Base-by-base conservation (phyloP, 2,888 invertebrate species). In the Nemotelus nigrinus region DNA sequence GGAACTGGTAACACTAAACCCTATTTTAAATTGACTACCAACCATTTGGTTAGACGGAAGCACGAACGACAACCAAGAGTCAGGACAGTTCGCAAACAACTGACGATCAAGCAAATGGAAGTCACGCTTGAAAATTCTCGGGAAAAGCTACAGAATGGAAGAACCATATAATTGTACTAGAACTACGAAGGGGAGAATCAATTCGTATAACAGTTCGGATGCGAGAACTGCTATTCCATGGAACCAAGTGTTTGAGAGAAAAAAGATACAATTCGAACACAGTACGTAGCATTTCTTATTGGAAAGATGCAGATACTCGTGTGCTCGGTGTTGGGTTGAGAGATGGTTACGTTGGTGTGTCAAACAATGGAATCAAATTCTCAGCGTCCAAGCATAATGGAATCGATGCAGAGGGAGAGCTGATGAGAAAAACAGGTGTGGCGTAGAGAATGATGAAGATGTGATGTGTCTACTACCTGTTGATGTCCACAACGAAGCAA, bases 81-180 rank as follows among this genome's bases (percentile, higher is more conserved):
- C 80, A 80, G 80, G 81, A 81, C 82, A 77, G 80, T 80, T 80
- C 81, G 79, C 81, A 81, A 81, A 81, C 82, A 80, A 82, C 82
- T 82, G 79, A 82, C 79, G 79, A 43, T n/a, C 48, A 25, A 7
- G 2, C 64, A 10, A 45, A 41, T 50, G 41, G 39, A 75, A 48
- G 6, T 50, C 67, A 25, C 44, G 7, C 25, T n/a, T 48, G 57
- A 63, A 25, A 25, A 25, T 25, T 25, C 25, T 25, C 25, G 25
- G 25, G 25, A 25, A 25, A 25, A 25, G 25, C 25, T 25, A 25
- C 25, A 25, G 25, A 25, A 25, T 25, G 25, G 25, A 25, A 25
- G 25, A 25, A 25, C 47, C 47, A 39, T 7, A 44, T 43, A 55
- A 70, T 47, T 47, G 70, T 70, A 70, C 70, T 70, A 70, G 70